Conservation (phyloP, 2,888 invertebrate genomes). For the Stegophylla sp. region DNA sequence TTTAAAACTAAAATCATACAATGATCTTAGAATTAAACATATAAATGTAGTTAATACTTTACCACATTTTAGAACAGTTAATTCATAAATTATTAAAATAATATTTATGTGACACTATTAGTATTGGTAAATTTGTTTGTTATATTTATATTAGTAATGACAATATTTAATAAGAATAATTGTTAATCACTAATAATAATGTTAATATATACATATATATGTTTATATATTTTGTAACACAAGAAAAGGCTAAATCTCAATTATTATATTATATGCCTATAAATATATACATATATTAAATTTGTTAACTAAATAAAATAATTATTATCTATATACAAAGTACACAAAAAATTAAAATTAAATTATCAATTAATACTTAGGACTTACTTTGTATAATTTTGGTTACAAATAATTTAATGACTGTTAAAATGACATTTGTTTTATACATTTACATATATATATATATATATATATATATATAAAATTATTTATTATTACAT, state of each 20-base stretch:
- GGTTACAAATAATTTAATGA: constrained; percentile 43
- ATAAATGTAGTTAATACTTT: constrained; percentile 21
- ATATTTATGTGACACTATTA: constrained; percentile 28
- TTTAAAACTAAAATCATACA: not conserved
- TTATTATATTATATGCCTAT: constrained; percentile 31
- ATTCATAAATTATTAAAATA: constrained; percentile 12
- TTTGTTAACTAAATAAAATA: constrained; percentile 51
- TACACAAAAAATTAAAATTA: constrained; percentile 47
- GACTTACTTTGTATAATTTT: constrained; percentile 43
- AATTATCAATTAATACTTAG: constrained; percentile 31
- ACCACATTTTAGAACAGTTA: constrained; percentile 16
- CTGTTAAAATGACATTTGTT: constrained; percentile 32
- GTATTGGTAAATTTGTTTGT: constrained; percentile 31
- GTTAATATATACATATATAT: constrained; percentile 43
- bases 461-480: constrained; percentile 17
- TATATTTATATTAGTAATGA: constrained; percentile 48
- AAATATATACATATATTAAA: constrained; percentile 44
- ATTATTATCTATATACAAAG: constrained; percentile 53
- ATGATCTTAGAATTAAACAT: not conserved
- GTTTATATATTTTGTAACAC: constrained; percentile 30
- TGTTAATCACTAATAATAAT: constrained; percentile 34
- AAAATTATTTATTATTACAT: constrained; percentile 34
- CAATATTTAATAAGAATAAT: constrained; percentile 44
- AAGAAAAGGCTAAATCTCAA: constrained; percentile 27
- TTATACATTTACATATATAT: constrained; percentile 34